Evolutionary conservation across 2,797 vertebrate species (phyloP).

Genomic region (Halcyon badia): DNA sequence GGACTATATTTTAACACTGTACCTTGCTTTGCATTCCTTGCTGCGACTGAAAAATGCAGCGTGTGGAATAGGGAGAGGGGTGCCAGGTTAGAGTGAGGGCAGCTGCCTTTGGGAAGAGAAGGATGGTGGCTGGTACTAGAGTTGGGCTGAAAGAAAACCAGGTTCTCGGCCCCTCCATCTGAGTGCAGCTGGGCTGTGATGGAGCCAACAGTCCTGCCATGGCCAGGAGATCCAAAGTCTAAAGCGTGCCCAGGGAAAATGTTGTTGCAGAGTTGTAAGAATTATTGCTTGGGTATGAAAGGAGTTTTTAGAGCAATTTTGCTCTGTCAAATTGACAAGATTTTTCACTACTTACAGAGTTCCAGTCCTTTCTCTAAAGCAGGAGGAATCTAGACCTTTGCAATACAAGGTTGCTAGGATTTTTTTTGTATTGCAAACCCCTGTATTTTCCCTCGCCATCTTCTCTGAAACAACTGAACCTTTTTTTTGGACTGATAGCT

Average conservation of each 20-base stretch:
- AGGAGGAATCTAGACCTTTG: neutral
- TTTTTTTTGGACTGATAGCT: neutral
- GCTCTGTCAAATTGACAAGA: neutral
- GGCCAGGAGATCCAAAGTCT: neutral
- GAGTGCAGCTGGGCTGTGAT: neutral
- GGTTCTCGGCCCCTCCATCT: neutral
- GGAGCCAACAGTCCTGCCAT: neutral
- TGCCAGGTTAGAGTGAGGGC: accelerated
- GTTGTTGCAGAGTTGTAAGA: neutral
- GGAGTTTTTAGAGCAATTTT: neutral
- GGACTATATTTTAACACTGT: neutral
- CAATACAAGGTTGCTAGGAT: neutral
- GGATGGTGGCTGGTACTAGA: neutral
- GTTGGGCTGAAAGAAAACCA: neutral
- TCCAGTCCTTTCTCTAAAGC: neutral
- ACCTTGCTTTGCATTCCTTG: neutral
- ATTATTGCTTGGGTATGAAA: neutral
- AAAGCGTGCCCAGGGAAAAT: accelerated
- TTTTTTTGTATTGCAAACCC: neutral
- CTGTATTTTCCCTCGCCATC: neutral
- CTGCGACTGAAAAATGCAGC: neutral
- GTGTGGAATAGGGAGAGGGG: neutral
- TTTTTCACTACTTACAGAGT: neutral
- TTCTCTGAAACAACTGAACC: conserved; percentile 3
- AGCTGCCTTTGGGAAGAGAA: neutral